Conservation (phyloP, 2,888 invertebrate genomes). For the Euspilapteryx auroguttella region DNA sequence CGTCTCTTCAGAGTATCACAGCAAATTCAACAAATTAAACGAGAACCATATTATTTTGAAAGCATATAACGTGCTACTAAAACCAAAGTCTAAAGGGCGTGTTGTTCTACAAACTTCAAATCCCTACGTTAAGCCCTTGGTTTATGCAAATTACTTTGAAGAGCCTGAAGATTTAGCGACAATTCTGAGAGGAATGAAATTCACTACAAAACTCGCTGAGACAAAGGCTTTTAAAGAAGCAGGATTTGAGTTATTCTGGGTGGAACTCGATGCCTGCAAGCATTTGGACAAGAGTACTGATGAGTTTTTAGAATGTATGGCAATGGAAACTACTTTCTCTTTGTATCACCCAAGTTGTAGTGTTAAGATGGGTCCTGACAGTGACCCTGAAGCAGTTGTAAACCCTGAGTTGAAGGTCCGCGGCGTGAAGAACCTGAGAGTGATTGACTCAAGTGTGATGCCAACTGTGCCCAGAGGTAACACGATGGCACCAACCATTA, state of each 20-base stretch:
- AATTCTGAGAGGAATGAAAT: conserved; percentile 17
- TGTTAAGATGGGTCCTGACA: conserved; percentile 61
- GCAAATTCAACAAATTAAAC: conserved; percentile 19
- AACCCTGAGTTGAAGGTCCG: conserved; percentile 57
- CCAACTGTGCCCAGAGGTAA: conserved; percentile 64
- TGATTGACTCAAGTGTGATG: conserved; percentile 70
- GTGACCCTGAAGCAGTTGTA: conserved; percentile 50
- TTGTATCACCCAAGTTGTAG: conserved; percentile 75
- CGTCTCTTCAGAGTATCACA: conserved; percentile 16
- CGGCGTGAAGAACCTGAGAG: conserved; percentile 52
- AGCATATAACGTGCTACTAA: conserved; percentile 60
- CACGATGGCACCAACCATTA: conserved; percentile 63
- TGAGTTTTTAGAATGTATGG: conserved; percentile 20
- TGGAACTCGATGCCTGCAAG: conserved; percentile 26
- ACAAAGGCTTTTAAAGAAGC: conserved; percentile 20
- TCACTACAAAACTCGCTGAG: conserved; percentile 15
- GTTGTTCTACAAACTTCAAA: conserved; percentile 66
- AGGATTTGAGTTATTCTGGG: conserved; percentile 23
- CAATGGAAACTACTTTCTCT: conserved; percentile 26
- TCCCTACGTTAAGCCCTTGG: conserved; percentile 50
- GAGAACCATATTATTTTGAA: conserved; percentile 27
- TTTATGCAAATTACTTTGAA: conserved; percentile 65
- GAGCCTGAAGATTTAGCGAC: conserved; percentile 51
- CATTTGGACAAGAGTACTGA: conserved; percentile 16
- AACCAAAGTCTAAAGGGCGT: conserved; percentile 69